Base-by-base conservation (phyloP, 2,888 invertebrate species). In the Periphyllus acericola region DNA sequence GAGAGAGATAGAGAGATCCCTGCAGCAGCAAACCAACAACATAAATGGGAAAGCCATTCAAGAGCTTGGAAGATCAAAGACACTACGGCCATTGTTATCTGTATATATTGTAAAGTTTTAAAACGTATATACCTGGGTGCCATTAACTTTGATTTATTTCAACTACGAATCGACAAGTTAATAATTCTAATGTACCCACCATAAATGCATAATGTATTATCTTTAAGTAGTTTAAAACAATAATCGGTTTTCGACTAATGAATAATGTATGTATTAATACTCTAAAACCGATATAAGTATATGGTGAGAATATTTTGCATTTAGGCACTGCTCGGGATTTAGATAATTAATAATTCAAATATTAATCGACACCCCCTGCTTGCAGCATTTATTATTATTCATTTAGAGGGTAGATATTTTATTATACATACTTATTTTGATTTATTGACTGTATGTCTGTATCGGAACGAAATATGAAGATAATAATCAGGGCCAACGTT, bases 41-140 rank as follows among this genome's bases (percentile, higher is more conserved):
- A 80, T 68, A 68, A 40, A 66, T 25, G 80, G 55, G n/a, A 80
- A 66, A 68, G 29, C 66, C 36, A 40, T 80, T 40, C 40, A 19
- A 80, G 29, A 66, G 66, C 40, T 68, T 40, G 25, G 36, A n/a
- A 36, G 46, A 66, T 80, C 19, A 80, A 68, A 36, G 8, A 66
- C 36, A 40, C 68, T 36, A 68, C n/a, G 29, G 80, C n/a, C n/a
- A 79, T 80, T 66, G 34, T 36, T 60, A 60, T 66, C 14, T 46
- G 14, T 46, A 3, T 76, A 32, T 36, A 66, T 66, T 66, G 36
- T 66, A 36, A 80, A 60, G 66, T 80, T 80, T 40, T 66, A 36
- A 80, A 36, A 32, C 36, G 9, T 66, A 25, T 60, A 25, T 25
- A 25, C 60, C 21, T 60, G 25, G 60, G 25, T 25, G 25, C 9